Conservation (phyloP, 2,888 invertebrate genomes). For the Julus scanicus region DNA sequence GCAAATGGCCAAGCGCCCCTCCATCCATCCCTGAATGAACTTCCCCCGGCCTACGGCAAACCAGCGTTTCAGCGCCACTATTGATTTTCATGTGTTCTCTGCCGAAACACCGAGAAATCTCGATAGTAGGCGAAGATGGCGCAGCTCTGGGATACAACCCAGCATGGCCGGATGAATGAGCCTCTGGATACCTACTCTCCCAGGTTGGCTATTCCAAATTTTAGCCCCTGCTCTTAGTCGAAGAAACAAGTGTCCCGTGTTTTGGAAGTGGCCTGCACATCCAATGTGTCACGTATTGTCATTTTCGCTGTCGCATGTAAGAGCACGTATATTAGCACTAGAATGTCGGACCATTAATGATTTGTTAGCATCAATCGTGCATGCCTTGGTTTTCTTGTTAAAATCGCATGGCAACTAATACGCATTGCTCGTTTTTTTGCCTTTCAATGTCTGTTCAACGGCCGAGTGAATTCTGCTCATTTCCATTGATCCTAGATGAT, state of each 20-base stretch:
- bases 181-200: conserved; percentile 58
- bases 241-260: background rate
- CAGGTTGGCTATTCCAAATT: conserved; percentile 54
- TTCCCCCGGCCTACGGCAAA: conserved; percentile 32
- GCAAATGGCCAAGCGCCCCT: conserved; percentile 18
- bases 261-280: background rate
- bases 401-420: conserved; percentile 46
- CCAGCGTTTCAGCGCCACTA: conserved; percentile 48
- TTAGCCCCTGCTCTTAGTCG: background rate
- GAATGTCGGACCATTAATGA: background rate
- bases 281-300: background rate
- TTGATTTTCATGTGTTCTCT: conserved; percentile 45
- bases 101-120: background rate
- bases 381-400: background rate
- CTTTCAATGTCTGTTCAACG: background rate
- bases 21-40: conserved; percentile 19
- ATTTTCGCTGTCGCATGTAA: background rate
- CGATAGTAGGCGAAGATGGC: conserved; percentile 56
- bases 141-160: conserved; percentile 57
- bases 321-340: background rate
- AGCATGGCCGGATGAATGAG: conserved; percentile 58
- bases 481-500: background rate
- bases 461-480: background rate
- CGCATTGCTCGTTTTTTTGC: background rate
- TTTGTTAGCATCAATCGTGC: conserved; percentile 26